Base-by-base conservation (phyloP, 2,888 invertebrate species). In the Globia sparganii region DNA sequence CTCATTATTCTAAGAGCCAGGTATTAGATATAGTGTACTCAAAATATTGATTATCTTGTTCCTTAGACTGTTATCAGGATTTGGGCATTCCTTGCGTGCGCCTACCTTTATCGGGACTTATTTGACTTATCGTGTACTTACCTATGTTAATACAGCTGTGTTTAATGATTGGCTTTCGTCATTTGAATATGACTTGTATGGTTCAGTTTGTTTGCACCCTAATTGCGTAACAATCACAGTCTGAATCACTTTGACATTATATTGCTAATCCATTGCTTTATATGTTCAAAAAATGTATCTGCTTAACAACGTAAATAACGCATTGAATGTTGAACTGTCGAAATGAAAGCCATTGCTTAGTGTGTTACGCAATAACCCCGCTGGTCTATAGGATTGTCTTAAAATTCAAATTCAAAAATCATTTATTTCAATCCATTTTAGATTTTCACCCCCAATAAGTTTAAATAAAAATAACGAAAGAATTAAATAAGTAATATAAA, bases 1-100 rank as follows among this genome's bases (percentile, higher is more conserved):
- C 72, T 74, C 79, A 86, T 77, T 70, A 15, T 83, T 78, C 61
- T 49, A 8, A 62, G 18, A 40, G 31, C 13, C 34, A 13, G 21
- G 56, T 31, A 71, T 83, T 78, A 78, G 21, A 86, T 86, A 86
- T 49, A 77, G 25, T 69, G 37, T 61, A 75, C 53, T 72, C 25
- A 25, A 28, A 28, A 8, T 58, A 25, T 77, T 21, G 56, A 0
- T 58, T 86, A 86, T 86, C 86, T 78, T 40, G 74, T 82, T 77
- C 86, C 82, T 58, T 67, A 8, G 58, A 21, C 53, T 37, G 28
- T 56, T 82, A 86, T 72, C 83, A 15, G 59, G n/a, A 58, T 82
- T 86, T 25, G 64, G 72, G 83, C 65, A 86, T 82, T 69, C 64
- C 68, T 61, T 40, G 28, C 40, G 15, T 58, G 53, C 58, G 59